Conservation (phyloP, 2,888 invertebrate genomes). For the Gastracanthus pulcherrimus region DNA sequence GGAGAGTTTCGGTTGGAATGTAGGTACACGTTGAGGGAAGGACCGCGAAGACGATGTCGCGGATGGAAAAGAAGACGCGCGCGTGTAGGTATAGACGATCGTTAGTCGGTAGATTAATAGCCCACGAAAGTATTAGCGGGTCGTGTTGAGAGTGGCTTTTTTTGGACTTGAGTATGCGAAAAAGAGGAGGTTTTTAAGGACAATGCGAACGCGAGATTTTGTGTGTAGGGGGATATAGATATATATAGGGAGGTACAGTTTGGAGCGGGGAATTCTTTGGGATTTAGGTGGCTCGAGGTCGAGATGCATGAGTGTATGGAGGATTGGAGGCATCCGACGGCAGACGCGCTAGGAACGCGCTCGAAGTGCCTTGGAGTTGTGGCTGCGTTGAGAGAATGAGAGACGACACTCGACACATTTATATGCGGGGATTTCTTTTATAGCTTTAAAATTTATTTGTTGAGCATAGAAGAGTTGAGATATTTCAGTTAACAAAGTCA, state of each 20-base stretch:
- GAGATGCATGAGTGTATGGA: neutral
- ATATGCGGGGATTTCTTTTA: neutral
- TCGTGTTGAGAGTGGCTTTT: neutral
- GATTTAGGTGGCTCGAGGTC: slow-evolving; percentile 10
- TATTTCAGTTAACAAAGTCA: too few species aligned
- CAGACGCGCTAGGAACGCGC: slow-evolving; percentile 27
- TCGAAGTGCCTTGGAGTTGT: neutral
- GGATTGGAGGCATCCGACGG: slow-evolving; percentile 2
- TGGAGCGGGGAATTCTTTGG: neutral
- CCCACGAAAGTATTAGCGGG: slow-evolving; percentile 7
- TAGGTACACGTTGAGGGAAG: neutral
- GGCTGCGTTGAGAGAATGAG: neutral
- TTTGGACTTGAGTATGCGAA: neutral
- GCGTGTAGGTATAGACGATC: too few species aligned
- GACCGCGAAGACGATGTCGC: neutral
- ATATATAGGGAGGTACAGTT: neutral
- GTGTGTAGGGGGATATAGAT: neutral
- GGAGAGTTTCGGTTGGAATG: slow-evolving; percentile 13
- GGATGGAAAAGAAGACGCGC: neutral
- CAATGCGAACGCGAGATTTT: slow-evolving; percentile 31
- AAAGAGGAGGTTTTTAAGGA: neutral
- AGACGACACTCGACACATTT: neutral
- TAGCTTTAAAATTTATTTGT: too few species aligned
- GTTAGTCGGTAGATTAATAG: slow-evolving; percentile 47
- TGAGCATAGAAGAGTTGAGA: too few species aligned